Base-by-base conservation (phyloP, 2,113 vertebrate genomes). In the Halcyon senegalensis region DNA sequence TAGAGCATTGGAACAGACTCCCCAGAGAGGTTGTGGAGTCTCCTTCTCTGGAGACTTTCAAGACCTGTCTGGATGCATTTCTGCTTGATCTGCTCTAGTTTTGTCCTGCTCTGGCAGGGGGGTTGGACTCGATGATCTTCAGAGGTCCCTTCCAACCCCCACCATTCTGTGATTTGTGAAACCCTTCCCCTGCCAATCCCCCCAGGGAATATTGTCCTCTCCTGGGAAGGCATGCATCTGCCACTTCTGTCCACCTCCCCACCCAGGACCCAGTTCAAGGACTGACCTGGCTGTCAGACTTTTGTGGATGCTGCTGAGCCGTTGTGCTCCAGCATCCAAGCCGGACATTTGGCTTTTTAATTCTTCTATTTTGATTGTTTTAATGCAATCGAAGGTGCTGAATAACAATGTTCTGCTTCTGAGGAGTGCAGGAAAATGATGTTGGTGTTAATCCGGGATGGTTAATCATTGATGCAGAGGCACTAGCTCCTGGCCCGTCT, bases 381-480 rank as follows among this genome's bases (percentile, higher is more conserved):
- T 44, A 41, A 41, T 81, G 63, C 50, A 88, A 35, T 76, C 11
- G 2, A 44, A 93, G 56, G 64, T 87, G 86, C 88, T 76, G 72
- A 95, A 69, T 82, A 83, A 39, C 44, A 76, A 41, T 33, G 31
- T 23, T 51, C 21, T 84, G 69, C 56, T 64, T 53, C 48, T 58
- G 53, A 51, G 66, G 62, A 84, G 60, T 30, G 31, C 28, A 15
- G 56, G 53, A 33, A 30, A 74, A 66, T 73, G 18, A 1, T 73
- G 74, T 93, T 86, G 84, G 86, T 83, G 89, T 77, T 81, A 84
- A 41, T 59, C 28, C 85, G 59, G 59, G 67, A 53, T 89, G 84
- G 95, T 95, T 95, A 97, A 94, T 95, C 77, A 89, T 84, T 96
- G 93, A 92, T 30, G 59, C 80, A 48, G 46, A 58, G 50, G 37